Evolutionary conservation across 2,113 vertebrate species (phyloP).

Genomic region (Sinocyclocheilus anophthalmus): DNA sequence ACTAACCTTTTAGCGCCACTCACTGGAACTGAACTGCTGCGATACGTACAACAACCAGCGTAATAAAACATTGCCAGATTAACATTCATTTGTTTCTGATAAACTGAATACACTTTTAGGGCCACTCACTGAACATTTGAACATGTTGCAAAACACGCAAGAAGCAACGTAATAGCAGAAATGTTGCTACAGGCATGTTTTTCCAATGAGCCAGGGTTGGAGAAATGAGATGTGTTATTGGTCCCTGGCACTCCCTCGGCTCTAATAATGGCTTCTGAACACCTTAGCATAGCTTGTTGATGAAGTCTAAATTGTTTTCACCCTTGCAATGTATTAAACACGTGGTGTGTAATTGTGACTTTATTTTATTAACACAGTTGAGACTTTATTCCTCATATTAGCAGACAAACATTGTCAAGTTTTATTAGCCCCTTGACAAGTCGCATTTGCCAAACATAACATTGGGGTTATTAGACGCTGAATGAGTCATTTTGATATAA

Average conservation of each 20-base stretch:
- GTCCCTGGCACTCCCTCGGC: neutral
- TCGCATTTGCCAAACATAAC: neutral
- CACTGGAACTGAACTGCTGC: neutral
- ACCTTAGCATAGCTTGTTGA: constrained; percentile 3
- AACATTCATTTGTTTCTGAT: neutral
- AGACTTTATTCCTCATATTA: neutral
- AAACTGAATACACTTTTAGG: neutral
- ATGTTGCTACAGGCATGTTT: neutral
- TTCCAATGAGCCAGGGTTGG: neutral
- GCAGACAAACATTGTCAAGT: neutral
- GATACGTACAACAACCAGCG: neutral
- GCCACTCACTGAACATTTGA: neutral
- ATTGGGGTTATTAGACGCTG: neutral
- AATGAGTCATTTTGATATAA: neutral
- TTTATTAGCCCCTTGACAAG: neutral
- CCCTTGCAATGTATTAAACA: neutral
- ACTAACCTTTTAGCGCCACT: too few species aligned
- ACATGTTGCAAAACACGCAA: neutral
- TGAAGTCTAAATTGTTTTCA: neutral
- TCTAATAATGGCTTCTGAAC: neutral
- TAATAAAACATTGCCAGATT: neutral
- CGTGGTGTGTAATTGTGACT: neutral
- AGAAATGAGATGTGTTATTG: neutral
- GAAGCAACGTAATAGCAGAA: neutral
- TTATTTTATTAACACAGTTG: neutral